Conservation (phyloP, 2,797 vertebrate species). For the Arnoldichthys spilopterus region DNA sequence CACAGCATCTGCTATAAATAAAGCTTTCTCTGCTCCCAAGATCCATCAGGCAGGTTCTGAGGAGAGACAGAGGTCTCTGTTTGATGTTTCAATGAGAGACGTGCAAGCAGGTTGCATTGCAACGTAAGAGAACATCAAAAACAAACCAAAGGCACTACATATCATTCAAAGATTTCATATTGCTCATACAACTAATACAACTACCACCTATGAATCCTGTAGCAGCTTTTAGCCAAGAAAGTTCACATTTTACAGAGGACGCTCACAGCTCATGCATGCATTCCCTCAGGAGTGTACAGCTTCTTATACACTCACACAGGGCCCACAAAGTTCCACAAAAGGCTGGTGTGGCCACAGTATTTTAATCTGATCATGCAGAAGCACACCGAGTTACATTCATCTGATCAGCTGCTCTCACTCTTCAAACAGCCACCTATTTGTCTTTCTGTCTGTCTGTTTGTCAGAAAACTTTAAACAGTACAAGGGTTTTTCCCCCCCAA, state of each 20-base stretch:
- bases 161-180: neutral
- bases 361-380: no score
- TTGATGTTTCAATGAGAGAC: constrained; percentile 17
- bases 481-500: no score
- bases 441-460: no score
- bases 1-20: constrained; percentile 32
- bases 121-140: neutral
- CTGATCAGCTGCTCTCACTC: no score
- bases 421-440: no score
- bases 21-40: constrained; percentile 13
- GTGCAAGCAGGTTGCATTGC: neutral
- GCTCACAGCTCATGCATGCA: no score
- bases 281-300: neutral
- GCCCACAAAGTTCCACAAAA: no score
- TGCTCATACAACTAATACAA: no score
- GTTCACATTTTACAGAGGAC: no score
- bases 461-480: no score
- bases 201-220: constrained; percentile 11
- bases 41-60: constrained; percentile 16
- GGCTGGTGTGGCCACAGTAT: no score
- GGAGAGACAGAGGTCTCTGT: constrained; percentile 26
- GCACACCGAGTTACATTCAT: no score
- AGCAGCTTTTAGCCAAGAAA: neutral
- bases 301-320: neutral
- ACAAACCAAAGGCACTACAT: neutral